Evolutionary conservation across 2,113 vertebrate genomes (phyloP).

Genomic region (Machaerirhynchus nigripectus): DNA sequence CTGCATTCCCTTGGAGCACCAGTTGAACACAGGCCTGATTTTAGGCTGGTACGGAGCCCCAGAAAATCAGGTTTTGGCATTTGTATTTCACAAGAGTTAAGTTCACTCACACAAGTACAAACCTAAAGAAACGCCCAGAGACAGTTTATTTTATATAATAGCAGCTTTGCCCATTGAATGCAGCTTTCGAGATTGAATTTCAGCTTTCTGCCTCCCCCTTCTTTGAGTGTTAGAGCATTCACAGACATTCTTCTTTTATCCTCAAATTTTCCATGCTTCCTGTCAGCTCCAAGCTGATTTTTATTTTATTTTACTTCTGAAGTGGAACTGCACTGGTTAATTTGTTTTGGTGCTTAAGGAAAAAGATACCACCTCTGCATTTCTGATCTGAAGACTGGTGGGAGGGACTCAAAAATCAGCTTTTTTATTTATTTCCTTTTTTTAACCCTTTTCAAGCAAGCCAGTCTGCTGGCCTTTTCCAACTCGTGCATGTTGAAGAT

Average conservation of each 20-base stretch:
- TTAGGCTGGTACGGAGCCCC: not conserved
- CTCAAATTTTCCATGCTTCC: conserved; percentile 31
- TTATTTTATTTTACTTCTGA: conserved; percentile 24
- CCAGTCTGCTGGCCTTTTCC: not conserved
- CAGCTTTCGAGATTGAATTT: conserved; percentile 2
- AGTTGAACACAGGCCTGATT: not conserved
- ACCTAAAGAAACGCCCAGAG: not conserved
- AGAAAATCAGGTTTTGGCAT: not conserved
- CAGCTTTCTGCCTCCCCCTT: not conserved
- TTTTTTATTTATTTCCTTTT: not conserved
- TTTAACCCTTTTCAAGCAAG: not conserved
- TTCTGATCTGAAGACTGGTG: conserved; percentile 35
- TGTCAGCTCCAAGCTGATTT: conserved; percentile 3
- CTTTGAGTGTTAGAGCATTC: not conserved
- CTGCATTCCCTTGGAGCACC: not conserved
- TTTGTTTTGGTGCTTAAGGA: conserved; percentile 57
- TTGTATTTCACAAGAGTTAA: not conserved
- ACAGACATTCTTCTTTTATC: conserved; percentile 17
- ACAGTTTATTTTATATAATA: not conserved
- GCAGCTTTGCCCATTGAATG: not conserved
- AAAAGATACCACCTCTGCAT: conserved; percentile 43
- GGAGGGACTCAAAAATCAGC: conserved; percentile 10
- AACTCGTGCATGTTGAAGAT: fast-evolving
- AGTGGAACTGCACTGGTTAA: conserved; percentile 50
- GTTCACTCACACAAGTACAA: not conserved